Evolutionary conservation across 2,113 vertebrate genomes (phyloP).

Genomic region (Cebidichthys violaceus): DNA sequence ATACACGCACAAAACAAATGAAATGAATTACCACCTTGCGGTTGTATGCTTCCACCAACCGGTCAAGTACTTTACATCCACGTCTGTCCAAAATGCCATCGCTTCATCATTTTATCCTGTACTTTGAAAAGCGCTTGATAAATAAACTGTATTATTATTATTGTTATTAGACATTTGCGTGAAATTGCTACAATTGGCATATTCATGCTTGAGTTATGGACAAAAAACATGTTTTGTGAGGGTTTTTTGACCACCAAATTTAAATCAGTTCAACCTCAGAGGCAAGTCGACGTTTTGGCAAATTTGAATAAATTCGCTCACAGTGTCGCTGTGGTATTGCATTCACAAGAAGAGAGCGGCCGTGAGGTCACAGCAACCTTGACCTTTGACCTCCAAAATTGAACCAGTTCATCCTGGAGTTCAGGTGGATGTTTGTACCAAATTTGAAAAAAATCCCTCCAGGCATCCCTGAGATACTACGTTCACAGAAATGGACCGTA

Average conservation of each 20-base stretch:
- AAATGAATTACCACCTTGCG: background rate
- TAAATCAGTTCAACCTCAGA: background rate
- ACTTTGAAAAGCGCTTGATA: too few species aligned
- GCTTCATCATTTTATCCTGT: background rate
- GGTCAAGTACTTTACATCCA: background rate
- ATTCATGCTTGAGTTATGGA: background rate
- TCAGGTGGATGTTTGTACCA: background rate
- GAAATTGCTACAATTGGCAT: background rate
- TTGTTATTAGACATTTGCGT: background rate
- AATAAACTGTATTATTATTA: too few species aligned
- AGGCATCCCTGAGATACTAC: background rate
- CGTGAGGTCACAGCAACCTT: background rate
- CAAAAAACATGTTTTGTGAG: background rate
- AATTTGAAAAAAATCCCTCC: background rate
- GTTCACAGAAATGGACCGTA: background rate
- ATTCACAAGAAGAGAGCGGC: background rate
- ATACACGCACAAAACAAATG: constrained; percentile 16
- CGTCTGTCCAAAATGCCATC: background rate
- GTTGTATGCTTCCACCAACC: background rate
- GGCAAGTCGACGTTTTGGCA: background rate
- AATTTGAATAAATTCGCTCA: background rate
- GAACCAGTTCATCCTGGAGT: background rate
- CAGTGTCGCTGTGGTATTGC: background rate
- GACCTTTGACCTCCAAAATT: background rate
- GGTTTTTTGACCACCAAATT: background rate